phyloP scores from a whole-genome alignment of 2,797 vertebrate genomes.

The Coreius guichenoti region DNA sequence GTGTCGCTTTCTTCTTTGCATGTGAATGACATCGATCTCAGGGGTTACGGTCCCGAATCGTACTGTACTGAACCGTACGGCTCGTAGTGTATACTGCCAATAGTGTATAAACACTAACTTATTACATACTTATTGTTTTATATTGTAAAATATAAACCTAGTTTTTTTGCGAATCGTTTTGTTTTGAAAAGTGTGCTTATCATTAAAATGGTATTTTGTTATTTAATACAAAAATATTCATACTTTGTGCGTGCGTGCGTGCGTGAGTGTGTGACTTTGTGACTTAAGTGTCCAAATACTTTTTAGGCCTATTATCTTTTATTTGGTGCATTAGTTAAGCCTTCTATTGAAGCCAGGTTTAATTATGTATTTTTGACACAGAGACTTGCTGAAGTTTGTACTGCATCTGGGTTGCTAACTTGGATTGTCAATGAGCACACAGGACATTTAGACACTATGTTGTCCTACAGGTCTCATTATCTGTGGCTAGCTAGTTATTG shows the following conservation, averaged over 20 bases:
- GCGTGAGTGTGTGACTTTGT: too few species aligned
- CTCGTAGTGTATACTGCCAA: too few species aligned
- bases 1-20: too few species aligned
- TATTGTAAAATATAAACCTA: too few species aligned
- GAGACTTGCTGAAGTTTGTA: not conserved
- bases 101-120: too few species aligned
- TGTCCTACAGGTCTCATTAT: conserved; percentile 26
- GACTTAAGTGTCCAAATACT: not conserved
- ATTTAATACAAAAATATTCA: not conserved
- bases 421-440: conserved; percentile 16
- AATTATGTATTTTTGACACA: not conserved
- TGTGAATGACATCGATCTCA: too few species aligned
- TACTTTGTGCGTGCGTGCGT: not conserved
- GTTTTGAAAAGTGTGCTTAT: too few species aligned
- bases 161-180: too few species aligned
- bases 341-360: not conserved
- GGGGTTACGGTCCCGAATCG: too few species aligned
- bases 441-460: not conserved
- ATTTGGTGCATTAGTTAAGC: not conserved
- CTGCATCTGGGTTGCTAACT: not conserved
- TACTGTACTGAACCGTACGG: too few species aligned
- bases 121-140: too few species aligned
- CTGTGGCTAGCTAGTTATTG: conserved; percentile 12
- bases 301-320: not conserved
- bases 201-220: not conserved